These are phyloP conservation scores for Pandemis heparana DNA, from an alignment of 2,888 invertebrate genomes.

Conservation along the genomic window DNA sequence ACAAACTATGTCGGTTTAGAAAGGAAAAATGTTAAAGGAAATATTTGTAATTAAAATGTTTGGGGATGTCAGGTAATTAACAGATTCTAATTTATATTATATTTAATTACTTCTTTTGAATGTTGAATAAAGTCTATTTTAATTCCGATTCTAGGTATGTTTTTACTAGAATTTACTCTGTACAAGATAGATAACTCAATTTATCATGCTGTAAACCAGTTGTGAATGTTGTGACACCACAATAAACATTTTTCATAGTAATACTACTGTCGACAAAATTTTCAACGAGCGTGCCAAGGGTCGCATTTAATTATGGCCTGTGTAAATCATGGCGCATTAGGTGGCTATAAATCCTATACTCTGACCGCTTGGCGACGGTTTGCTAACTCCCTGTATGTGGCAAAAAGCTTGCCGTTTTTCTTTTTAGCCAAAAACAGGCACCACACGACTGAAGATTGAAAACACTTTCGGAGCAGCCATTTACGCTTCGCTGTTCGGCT, in stretches of 20 bases:
- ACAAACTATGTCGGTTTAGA: no score
- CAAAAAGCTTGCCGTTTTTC: constrained; percentile 16
- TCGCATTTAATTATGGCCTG: constrained; percentile 53
- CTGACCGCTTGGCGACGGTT: constrained; percentile 43
- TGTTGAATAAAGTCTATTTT: no score
- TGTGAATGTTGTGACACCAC: not conserved
- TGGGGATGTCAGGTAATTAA: no score
- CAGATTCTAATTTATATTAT: no score
- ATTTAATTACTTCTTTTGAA: no score
- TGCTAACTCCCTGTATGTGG: constrained; percentile 25
- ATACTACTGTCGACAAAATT: constrained; percentile 46
- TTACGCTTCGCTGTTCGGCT: not conserved
- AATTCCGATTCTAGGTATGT: no score
- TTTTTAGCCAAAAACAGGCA: not conserved
- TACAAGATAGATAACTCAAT: not conserved
- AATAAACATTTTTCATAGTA: not conserved
- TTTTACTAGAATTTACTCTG: not conserved
- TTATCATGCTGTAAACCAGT: not conserved
- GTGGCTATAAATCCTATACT: constrained; percentile 18
- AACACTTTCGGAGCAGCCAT: not conserved
- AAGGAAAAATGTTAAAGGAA: no score
- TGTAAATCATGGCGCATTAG: constrained; percentile 51
- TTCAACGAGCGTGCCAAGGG: constrained; percentile 48
- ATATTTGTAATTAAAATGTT: no score
- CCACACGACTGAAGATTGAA: not conserved